phyloP scores from a whole-genome alignment of 2,113 vertebrate species.

The Urocitellus parryii region DNA sequence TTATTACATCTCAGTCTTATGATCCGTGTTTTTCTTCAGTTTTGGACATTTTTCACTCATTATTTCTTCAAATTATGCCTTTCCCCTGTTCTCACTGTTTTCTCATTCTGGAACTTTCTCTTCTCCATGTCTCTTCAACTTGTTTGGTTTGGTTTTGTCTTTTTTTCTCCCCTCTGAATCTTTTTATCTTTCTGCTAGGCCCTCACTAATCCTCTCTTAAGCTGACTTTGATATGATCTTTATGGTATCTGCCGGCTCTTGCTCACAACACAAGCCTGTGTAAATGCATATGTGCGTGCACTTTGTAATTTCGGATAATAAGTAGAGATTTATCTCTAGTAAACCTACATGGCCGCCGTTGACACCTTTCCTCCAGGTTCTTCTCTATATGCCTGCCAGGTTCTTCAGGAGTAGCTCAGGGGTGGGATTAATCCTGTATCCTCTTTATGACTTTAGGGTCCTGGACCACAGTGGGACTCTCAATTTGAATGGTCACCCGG shows the following conservation, averaged over 20 bases:
- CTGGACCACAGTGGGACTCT: not conserved
- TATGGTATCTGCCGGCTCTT: not conserved
- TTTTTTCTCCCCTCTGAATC: not conserved
- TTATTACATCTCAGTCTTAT: not conserved
- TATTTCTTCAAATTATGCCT: not conserved
- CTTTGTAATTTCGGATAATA: constrained; percentile 50
- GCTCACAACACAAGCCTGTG: not conserved
- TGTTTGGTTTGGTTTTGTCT: not conserved
- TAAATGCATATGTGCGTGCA: rapidly evolving
- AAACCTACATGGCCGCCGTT: not conserved
- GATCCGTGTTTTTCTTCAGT: not conserved
- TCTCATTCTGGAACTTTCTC: not conserved
- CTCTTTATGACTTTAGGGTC: not conserved
- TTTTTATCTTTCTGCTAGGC: not conserved
- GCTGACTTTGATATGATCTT: not conserved
- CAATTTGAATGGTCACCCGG: not conserved
- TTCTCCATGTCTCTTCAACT: not conserved
- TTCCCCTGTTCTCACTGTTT: not conserved
- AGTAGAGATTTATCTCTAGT: constrained; percentile 33
- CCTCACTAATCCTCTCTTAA: not conserved
- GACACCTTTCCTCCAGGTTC: not conserved
- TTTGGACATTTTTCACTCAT: not conserved
- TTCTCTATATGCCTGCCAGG: not conserved
- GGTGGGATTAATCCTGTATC: not conserved
- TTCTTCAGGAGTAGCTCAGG: not conserved